phyloP scores from a whole-genome alignment of 2,888 invertebrate genomes.

The Carterocephalus palaemon region DNA sequence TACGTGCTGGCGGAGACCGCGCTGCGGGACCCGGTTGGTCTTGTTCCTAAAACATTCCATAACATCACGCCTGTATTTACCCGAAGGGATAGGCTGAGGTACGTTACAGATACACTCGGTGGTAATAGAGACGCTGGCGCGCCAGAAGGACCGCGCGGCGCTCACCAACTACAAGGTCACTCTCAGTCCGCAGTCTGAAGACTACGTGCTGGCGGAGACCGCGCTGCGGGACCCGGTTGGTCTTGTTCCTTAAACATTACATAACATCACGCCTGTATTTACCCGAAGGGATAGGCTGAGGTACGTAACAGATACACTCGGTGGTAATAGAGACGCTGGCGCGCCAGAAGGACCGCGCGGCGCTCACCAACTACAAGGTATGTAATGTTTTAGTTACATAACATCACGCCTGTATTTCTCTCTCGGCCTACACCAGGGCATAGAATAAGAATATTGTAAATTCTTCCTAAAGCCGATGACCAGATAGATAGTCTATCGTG shows the following conservation, averaged over 20 bases:
- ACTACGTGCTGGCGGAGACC: conserved; percentile 86
- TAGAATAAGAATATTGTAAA: no score
- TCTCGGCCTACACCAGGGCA: no score
- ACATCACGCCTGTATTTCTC: no score
- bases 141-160: conserved; percentile 80
- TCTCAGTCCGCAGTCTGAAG: conserved; percentile 82
- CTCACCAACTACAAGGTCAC: conserved; percentile 81
- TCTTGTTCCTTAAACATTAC: no score
- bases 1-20: conserved; percentile 86
- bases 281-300: no score
- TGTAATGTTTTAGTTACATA: no score
- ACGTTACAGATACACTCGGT: conserved; percentile 79
- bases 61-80: no score
- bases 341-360: conserved; percentile 80
- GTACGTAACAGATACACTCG: conserved; percentile 77
- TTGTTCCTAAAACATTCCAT: no score
- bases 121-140: conserved; percentile 80
- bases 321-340: conserved; percentile 81
- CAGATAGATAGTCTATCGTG: no score
- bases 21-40: conserved; percentile 70
- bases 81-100: no score
- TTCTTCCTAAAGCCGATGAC: no score
- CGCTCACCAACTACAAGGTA: conserved; percentile 81
- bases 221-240: conserved; percentile 76
- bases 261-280: no score